phyloP scores from a whole-genome alignment of 1,140 invertebrate genomes.

The Bombyx mandarina region DNA sequence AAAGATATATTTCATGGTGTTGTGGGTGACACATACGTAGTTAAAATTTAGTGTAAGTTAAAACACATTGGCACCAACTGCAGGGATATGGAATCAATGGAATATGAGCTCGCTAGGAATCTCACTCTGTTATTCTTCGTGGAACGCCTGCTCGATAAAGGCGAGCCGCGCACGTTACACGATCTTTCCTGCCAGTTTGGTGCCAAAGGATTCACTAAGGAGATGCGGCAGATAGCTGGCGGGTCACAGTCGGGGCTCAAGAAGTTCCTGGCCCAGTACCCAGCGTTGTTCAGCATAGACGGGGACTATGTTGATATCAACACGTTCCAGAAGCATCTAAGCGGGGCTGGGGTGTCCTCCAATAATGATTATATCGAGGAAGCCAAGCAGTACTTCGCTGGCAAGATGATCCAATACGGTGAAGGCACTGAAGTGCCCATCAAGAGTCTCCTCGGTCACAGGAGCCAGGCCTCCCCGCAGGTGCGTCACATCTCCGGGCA shows the following conservation, averaged over 20 bases:
- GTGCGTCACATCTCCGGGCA: slow-evolving; percentile 95
- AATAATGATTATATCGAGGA: slow-evolving; percentile 91
- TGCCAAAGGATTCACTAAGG: slow-evolving; percentile 95
- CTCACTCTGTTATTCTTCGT: slow-evolving; percentile 96
- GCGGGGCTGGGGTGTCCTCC: slow-evolving; percentile 67
- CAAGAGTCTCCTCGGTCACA: slow-evolving; percentile 91
- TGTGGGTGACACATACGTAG: slow-evolving; percentile 70
- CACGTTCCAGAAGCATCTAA: slow-evolving; percentile 75
- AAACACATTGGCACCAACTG: slow-evolving; percentile 65
- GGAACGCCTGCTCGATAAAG: slow-evolving; percentile 94
- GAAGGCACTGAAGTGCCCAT: slow-evolving; percentile 93
- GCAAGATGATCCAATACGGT: slow-evolving; percentile 91
- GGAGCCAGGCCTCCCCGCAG: slow-evolving; percentile 94
- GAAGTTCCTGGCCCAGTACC: slow-evolving; percentile 92
- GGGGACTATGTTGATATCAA: slow-evolving; percentile 93
- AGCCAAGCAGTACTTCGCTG: slow-evolving; percentile 95
- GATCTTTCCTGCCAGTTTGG: slow-evolving; percentile 97
- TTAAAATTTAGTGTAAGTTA: slow-evolving; percentile 64
- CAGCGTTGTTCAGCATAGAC: slow-evolving; percentile 90
- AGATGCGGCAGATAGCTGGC: slow-evolving; percentile 95
- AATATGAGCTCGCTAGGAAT: slow-evolving; percentile 94
- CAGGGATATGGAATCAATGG: slow-evolving; percentile 88
- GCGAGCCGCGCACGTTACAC: slow-evolving; percentile 92
- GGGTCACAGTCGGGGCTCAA: slow-evolving; percentile 94
- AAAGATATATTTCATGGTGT: slow-evolving; percentile 68